Base-by-base conservation (phyloP, 1,140 invertebrate genomes). In the Sitophilus oryzae region DNA sequence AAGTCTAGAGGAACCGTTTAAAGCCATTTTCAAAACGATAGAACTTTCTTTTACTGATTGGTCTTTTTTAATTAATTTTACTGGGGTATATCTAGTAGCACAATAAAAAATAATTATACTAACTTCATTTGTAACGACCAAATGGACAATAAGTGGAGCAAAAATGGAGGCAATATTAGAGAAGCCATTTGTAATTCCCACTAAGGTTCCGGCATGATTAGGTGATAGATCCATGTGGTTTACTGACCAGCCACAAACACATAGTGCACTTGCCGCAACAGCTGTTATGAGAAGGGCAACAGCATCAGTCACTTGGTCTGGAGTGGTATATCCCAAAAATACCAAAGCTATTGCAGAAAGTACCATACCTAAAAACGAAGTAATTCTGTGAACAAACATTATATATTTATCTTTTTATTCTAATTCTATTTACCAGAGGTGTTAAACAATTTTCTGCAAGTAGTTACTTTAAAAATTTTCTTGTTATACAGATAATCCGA, bases 201-300 rank as follows among this genome's bases (percentile, higher is more conserved):
- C 85, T 56, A 88, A 66, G 0, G 77, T 79, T 11, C 84, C 83
- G 19, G 85, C 83, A 71, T 76, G 81, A 70, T 82, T 84, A 9
- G 83, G 83, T 1, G 85, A 78, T 43, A 90, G 74, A 64, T 89
- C 86, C 16, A 89, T 77, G 63, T 87, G 82, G 63, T 87, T 88
- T 2, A 80, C 66, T 37, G 72, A 64, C 43, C 69, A 86, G 2
- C 89, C 90, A 30, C 84, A 81, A 52, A 83, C 86, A 19, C 81
- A 74, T 9, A 84, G 83, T 6, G 87, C 82, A 60, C 90, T 89
- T 1, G 86, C 71, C 0, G 85, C 82, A 10, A 92, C 86, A 16
- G 86, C 83, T 3, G 82, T 50, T 0, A 82, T 77, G 3, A 89
- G 73, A 9, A 89, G 67, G 0, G 66, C 65, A 0, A 86, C 78